Evolutionary conservation across 2,797 vertebrate genomes (phyloP).

Genomic region (Hemitrygon akajei): DNA sequence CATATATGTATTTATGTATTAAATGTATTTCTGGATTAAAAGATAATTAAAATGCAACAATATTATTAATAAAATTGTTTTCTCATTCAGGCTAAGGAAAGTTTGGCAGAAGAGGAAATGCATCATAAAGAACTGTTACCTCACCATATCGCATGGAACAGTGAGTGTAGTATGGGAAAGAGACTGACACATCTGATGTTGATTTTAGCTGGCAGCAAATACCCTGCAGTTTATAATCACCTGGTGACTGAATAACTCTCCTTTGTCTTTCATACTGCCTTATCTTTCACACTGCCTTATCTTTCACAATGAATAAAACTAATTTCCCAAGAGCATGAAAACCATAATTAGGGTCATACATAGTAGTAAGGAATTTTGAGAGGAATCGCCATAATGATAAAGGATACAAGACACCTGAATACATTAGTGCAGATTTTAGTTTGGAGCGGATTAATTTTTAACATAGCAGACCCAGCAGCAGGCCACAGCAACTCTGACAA

Average conservation of each 20-base stretch:
- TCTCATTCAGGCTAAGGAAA: conserved; percentile 59
- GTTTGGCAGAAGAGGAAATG: conserved; percentile 74
- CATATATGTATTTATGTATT: background rate
- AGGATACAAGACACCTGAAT: too few species aligned
- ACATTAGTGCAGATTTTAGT: background rate
- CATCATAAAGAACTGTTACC: conserved; percentile 64
- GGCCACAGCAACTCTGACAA: background rate
- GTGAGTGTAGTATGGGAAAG: conserved; percentile 49
- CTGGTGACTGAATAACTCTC: background rate
- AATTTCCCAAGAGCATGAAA: background rate
- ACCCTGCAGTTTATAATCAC: background rate
- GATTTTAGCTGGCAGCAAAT: conserved; percentile 1
- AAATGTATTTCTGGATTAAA: background rate
- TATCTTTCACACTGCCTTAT: background rate
- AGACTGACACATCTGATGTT: background rate
- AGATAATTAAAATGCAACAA: background rate
- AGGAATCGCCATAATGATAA: background rate
- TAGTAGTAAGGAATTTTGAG: background rate
- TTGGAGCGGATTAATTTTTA: background rate
- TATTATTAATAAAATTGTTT: background rate
- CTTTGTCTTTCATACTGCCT: background rate
- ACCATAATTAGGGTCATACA: background rate
- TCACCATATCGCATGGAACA: conserved; percentile 66
- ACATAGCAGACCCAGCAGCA: too few species aligned
- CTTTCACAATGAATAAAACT: background rate